Evolutionary conservation across 2,113 vertebrate species (phyloP).

Genomic region (Atractosteus spatula): DNA sequence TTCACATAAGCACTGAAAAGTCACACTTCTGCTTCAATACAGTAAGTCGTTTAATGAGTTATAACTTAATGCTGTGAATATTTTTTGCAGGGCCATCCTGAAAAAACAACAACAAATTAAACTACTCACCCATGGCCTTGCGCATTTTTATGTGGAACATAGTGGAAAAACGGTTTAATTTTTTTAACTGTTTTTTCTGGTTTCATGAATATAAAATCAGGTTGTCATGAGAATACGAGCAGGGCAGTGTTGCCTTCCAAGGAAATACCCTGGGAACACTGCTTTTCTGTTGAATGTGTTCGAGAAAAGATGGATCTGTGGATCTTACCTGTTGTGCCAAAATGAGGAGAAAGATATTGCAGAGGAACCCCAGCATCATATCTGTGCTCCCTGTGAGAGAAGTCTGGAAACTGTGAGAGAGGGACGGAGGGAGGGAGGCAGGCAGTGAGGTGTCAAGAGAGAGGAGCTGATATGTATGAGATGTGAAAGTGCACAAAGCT

Average conservation of each 20-base stretch:
- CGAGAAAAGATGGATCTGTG: constrained; percentile 2
- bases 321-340: constrained; percentile 76
- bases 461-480: constrained; percentile 55
- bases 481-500: constrained; percentile 77
- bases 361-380: constrained; percentile 76
- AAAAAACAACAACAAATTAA: too few relatives aligned
- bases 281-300: neutral
- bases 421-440: constrained; percentile 36
- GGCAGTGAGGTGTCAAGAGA: constrained; percentile 39
- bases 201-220: too few relatives aligned
- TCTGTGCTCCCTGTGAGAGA: constrained; percentile 40
- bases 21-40: too few relatives aligned
- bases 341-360: constrained; percentile 63
- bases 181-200: too few relatives aligned
- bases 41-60: too few relatives aligned
- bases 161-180: too few relatives aligned
- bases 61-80: too few relatives aligned
- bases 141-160: too few relatives aligned
- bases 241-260: neutral
- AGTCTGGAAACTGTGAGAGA: constrained; percentile 29
- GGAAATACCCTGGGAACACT: neutral
- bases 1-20: too few relatives aligned
- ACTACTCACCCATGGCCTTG: too few relatives aligned
- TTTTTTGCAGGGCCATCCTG: too few relatives aligned
- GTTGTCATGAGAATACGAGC: too few relatives aligned